Conservation (phyloP, 2,113 vertebrate genomes). For the Onychorhynchus coronatus region DNA sequence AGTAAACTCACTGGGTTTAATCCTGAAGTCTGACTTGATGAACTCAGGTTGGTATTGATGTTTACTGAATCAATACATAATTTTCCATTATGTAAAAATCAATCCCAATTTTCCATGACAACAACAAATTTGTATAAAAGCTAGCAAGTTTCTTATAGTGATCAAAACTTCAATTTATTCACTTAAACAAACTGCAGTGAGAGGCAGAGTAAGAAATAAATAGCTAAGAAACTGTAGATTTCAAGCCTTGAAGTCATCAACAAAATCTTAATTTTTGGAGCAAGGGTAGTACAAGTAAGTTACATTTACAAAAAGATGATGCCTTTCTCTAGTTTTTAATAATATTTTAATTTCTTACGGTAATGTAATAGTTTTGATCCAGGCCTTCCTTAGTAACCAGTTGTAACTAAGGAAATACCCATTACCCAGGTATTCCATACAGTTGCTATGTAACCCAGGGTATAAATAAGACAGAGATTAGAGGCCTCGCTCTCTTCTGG, state of each 20-base stretch:
- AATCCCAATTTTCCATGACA: constrained; percentile 32
- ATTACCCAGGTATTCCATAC: no score
- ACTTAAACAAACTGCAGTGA: background rate
- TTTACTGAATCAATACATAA: constrained; percentile 37
- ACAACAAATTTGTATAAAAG: constrained; percentile 26
- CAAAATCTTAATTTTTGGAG: background rate
- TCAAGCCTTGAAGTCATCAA: background rate
- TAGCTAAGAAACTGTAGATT: background rate
- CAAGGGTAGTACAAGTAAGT: background rate
- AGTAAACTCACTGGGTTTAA: constrained; percentile 18
- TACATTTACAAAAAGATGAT: background rate
- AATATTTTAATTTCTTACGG: background rate
- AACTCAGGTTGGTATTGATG: constrained; percentile 46
- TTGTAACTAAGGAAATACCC: no score
- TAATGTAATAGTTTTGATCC: no score
- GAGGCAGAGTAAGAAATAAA: background rate
- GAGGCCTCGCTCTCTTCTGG: no score
- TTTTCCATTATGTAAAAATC: constrained; percentile 58
- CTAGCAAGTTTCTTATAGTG: background rate
- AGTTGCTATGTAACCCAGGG: no score
- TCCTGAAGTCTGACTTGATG: constrained; percentile 11
- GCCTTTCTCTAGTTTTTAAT: background rate
- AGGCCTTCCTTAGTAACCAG: no score
- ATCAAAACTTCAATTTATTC: constrained; percentile 11
- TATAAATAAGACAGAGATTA: no score